Conservation (phyloP, 2,888 invertebrate genomes). For the Sarcophaga variegata region DNA sequence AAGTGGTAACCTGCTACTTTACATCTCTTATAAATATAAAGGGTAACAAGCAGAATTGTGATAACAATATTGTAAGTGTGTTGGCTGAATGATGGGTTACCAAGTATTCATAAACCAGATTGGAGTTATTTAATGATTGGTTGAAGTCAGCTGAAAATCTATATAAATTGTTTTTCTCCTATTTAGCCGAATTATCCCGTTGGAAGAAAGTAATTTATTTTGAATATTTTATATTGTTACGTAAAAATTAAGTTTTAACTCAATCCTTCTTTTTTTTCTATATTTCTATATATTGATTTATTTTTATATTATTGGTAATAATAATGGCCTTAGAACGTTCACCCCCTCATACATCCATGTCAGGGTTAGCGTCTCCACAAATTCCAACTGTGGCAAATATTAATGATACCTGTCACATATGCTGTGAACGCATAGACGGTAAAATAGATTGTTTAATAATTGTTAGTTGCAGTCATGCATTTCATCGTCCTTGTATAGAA, state of each 20-base stretch:
- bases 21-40: background rate
- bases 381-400: background rate
- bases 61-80: too few relatives aligned
- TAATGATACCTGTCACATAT: background rate
- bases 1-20: background rate
- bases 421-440: background rate
- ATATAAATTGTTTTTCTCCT: too few relatives aligned
- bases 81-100: too few relatives aligned
- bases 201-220: too few relatives aligned
- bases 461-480: conserved; percentile 10
- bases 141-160: too few relatives aligned
- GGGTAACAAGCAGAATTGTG: background rate
- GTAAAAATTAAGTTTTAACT: too few relatives aligned
- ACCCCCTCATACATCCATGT: background rate
- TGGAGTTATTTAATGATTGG: too few relatives aligned
- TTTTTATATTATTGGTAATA: background rate
- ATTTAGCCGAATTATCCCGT: too few relatives aligned
- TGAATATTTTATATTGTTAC: too few relatives aligned
- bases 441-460: conserved; percentile 24
- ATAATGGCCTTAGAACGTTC: background rate
- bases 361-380: too few relatives aligned
- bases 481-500: conserved; percentile 42
- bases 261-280: background rate
- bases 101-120: too few relatives aligned
- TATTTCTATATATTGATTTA: background rate